These are phyloP conservation scores for Hippoglossus hippoglossus DNA, from an alignment of 2,797 vertebrate genomes.

Conservation along the genomic window DNA sequence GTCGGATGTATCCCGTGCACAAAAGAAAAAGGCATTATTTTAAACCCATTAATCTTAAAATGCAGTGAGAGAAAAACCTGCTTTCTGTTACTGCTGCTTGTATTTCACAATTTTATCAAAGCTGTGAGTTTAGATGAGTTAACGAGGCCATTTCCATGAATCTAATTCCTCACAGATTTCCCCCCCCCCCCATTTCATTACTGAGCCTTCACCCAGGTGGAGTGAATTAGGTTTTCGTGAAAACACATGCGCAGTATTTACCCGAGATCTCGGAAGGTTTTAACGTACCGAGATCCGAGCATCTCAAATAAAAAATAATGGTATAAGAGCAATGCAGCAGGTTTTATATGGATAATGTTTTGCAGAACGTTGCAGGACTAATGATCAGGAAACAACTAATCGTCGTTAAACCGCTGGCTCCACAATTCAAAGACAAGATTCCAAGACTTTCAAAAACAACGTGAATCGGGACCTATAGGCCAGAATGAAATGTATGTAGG, in stretches of 20 bases:
- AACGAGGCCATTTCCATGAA: conserved; percentile 42
- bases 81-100: not conserved
- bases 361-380: not conserved
- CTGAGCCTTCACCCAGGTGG: conserved; percentile 37
- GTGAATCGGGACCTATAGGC: not conserved
- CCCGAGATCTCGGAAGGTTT: conserved; percentile 1
- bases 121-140: conserved; percentile 26
- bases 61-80: conserved; percentile 1
- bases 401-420: not conserved
- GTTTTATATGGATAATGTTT: not conserved
- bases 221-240: conserved; percentile 46
- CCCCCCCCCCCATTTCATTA: conserved; percentile 4
- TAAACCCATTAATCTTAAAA: not conserved
- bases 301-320: not conserved
- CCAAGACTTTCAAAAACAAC: not conserved
- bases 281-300: conserved; percentile 12
- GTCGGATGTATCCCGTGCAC: not conserved
- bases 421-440: not conserved
- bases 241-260: conserved; percentile 52
- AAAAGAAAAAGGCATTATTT: not conserved
- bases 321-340: not conserved
- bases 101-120: conserved; percentile 49
- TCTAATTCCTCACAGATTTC: conserved; percentile 37
- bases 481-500: too few relatives aligned
- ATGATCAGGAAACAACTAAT: not conserved